A percentile compares a stretch with the other conserved stretches of the same genome.
phyloP scores from a whole-genome alignment of 2,113 vertebrate species.

The Crotalus viridis region DNA sequence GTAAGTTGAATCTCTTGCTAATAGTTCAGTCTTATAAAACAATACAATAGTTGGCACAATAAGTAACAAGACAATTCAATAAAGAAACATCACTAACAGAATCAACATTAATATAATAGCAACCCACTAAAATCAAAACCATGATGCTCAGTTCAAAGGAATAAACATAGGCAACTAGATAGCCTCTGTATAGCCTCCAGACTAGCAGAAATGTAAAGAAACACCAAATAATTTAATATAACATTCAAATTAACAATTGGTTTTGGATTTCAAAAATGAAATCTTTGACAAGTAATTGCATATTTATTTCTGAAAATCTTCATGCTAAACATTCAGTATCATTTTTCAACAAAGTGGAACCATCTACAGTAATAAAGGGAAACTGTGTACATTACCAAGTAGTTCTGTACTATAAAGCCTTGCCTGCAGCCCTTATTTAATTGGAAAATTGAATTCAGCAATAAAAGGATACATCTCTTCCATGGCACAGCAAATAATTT shows the following conservation, averaged over 20 bases:
- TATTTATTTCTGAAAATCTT: background rate
- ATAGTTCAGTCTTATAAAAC: background rate
- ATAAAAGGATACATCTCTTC: background rate
- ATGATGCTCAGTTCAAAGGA: background rate
- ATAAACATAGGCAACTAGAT: background rate
- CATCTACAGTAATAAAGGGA: background rate
- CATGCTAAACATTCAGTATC: background rate
- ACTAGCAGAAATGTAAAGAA: background rate
- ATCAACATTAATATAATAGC: background rate
- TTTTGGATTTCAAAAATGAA: background rate
- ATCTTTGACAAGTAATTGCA: background rate
- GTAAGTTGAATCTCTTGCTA: background rate
- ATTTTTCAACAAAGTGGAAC: background rate
- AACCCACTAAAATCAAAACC: background rate
- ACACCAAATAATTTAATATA: background rate
- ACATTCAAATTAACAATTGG: background rate
- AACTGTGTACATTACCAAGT: background rate
- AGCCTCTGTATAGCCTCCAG: background rate
- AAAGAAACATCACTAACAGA: background rate
- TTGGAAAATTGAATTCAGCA: slow-evolving; percentile 8
- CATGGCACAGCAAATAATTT: background rate
- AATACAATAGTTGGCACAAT: background rate
- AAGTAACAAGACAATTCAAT: background rate
- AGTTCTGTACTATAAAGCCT: background rate
- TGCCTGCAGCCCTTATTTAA: background rate